These are phyloP conservation scores for Eriosoma lanigerum DNA, from an alignment of 1,140 invertebrate genomes.

Conservation along the genomic window DNA sequence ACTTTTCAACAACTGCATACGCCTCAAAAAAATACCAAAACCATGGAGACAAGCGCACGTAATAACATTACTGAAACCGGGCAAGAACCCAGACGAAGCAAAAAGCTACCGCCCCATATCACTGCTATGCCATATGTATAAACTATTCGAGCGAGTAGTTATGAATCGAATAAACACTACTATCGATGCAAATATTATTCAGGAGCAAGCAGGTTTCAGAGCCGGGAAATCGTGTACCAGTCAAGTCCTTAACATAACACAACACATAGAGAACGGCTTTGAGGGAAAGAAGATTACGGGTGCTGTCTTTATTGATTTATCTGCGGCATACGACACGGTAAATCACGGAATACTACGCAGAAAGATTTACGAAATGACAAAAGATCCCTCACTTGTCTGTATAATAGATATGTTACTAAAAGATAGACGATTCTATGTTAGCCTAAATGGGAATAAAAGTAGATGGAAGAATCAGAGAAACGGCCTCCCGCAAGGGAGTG, in stretches of 20 bases:
- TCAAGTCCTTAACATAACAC: slow-evolving; percentile 52
- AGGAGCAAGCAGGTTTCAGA: slow-evolving; percentile 52
- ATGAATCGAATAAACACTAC: slow-evolving; percentile 34
- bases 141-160: slow-evolving; percentile 51
- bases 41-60: slow-evolving; percentile 52
- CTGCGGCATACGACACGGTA: slow-evolving; percentile 52
- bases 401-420: slow-evolving; percentile 42
- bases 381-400: slow-evolving; percentile 30
- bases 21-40: slow-evolving; percentile 28
- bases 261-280: slow-evolving; percentile 53
- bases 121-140: slow-evolving; percentile 50
- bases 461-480: slow-evolving; percentile 52
- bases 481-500: slow-evolving; percentile 56
- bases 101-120: slow-evolving; percentile 52
- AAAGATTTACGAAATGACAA: slow-evolving; percentile 46
- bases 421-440: slow-evolving; percentile 53
- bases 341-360: slow-evolving; percentile 46
- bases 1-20: slow-evolving; percentile 15
- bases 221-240: slow-evolving; percentile 44
- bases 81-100: slow-evolving; percentile 52
- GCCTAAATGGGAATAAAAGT: slow-evolving; percentile 46
- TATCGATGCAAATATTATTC: slow-evolving; percentile 35
- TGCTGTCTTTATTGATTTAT: slow-evolving; percentile 51
- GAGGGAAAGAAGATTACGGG: slow-evolving; percentile 45
- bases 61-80: slow-evolving; percentile 53